Evolutionary conservation across 2,113 vertebrate genomes (phyloP), one percentile per base, ranked within the genome.

Genomic region (Microcebus griseorufus): DNA sequence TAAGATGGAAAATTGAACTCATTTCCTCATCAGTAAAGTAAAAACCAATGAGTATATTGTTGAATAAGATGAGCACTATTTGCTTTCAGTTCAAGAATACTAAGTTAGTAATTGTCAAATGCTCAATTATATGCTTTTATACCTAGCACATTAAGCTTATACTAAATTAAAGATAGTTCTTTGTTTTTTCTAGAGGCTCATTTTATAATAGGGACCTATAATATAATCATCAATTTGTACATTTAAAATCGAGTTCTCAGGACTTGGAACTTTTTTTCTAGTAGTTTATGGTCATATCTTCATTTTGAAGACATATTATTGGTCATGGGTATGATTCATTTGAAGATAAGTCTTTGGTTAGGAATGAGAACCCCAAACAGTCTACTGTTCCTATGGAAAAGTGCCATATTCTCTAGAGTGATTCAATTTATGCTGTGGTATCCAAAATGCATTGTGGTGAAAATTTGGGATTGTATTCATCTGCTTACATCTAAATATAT

Each of bases 81-180:
- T 92, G 27, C 51, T 94, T 93, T 94, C 60, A 90, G 80, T 42
- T 93, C 16, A 90, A 75, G 88, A 93, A 48, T 42, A 55, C 11
- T 65, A 4, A 78, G 65, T 29, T 72, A 81, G 7, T 76, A 62
- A 81, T 69, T 60, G 8, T 37, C 2, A 80, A 78, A 53, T 73
- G 1, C 14, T 78, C 69, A 20, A 60, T 27, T 39, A 37, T 11
- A 60, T 10, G 12, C 11, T 93, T 96, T 93, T 64, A 53, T 62
- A 62, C 25, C 2, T 88, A 55, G 64, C 13, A 83, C n/a, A 55
- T 79, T 83, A 88, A 4, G 5, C 58, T 45, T 73, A 76, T 34
- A 69, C 37, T 83, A 80, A 88, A 90, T 79, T 94, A 90, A 83
- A 72, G 37, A 53, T 3, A 92, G 37, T 11, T 51, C 4, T 79